Conservation (phyloP, 2,888 invertebrate species). For the Zeuzera pyrina region DNA sequence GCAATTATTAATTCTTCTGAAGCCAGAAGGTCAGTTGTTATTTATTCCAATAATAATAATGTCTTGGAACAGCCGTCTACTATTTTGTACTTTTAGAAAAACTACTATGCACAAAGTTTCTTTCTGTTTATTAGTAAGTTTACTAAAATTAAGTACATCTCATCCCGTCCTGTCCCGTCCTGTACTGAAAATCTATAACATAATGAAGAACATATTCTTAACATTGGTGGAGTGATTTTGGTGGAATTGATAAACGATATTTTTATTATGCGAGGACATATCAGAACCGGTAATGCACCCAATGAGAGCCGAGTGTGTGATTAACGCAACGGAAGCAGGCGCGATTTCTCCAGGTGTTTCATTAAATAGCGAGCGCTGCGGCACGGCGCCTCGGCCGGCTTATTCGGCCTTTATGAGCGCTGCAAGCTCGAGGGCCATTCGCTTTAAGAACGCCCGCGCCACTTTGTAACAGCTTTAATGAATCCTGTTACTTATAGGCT, state of each 20-base stretch:
- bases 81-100: too few relatives aligned
- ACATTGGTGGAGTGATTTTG: too few relatives aligned
- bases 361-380: constrained; percentile 66
- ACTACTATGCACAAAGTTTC: too few relatives aligned
- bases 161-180: too few relatives aligned
- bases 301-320: constrained; percentile 40
- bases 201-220: too few relatives aligned
- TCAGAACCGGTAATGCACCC: too few relatives aligned
- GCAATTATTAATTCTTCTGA: constrained; percentile 54
- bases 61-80: background rate
- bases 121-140: too few relatives aligned
- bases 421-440: constrained; percentile 70
- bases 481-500: constrained; percentile 72
- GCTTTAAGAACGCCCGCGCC: constrained; percentile 69
- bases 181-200: too few relatives aligned
- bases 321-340: constrained; percentile 67
- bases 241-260: too few relatives aligned
- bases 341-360: constrained; percentile 70
- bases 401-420: constrained; percentile 67
- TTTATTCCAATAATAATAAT: constrained; percentile 44
- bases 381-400: constrained; percentile 61
- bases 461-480: constrained; percentile 72
- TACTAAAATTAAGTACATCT: too few relatives aligned
- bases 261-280: too few relatives aligned
- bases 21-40: constrained; percentile 54